These are phyloP conservation scores for Macrotis lagotis DNA, from an alignment of 2,113 vertebrate species.

Conservation along the genomic window DNA sequence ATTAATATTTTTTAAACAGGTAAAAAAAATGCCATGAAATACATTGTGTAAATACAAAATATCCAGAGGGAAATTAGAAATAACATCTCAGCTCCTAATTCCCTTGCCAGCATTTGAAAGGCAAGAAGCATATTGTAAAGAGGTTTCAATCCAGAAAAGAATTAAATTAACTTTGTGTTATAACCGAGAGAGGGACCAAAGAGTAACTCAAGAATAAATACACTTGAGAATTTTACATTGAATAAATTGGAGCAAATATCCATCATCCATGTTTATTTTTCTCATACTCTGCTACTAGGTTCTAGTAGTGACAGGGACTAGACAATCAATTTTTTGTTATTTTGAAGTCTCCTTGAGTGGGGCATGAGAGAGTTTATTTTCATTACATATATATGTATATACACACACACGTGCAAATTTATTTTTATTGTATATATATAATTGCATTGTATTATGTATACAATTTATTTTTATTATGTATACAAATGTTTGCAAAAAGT, in stretches of 20 bases:
- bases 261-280: not conserved
- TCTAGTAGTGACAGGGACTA: not conserved
- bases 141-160: slow-evolving; percentile 36
- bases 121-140: slow-evolving; percentile 32
- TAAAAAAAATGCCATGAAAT: slow-evolving; percentile 22
- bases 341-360: not conserved
- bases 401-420: too few species aligned
- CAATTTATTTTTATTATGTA: not conserved
- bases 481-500: not conserved
- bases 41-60: slow-evolving; percentile 27
- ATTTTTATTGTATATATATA: too few species aligned
- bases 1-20: slow-evolving; percentile 46
- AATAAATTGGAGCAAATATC: not conserved
- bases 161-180: slow-evolving; percentile 33
- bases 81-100: slow-evolving; percentile 10
- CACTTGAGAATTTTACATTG: slow-evolving; percentile 27
- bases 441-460: too few species aligned
- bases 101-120: slow-evolving; percentile 27
- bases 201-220: not conserved
- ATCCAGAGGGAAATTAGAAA: slow-evolving; percentile 20
- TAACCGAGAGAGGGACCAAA: not conserved
- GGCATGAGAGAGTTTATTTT: not conserved
- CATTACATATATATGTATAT: too few species aligned
- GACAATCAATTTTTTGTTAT: slow-evolving; percentile 13
- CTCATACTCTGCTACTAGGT: not conserved